phyloP scores from a whole-genome alignment of 2,113 vertebrate species.

The Scatophagus argus region DNA sequence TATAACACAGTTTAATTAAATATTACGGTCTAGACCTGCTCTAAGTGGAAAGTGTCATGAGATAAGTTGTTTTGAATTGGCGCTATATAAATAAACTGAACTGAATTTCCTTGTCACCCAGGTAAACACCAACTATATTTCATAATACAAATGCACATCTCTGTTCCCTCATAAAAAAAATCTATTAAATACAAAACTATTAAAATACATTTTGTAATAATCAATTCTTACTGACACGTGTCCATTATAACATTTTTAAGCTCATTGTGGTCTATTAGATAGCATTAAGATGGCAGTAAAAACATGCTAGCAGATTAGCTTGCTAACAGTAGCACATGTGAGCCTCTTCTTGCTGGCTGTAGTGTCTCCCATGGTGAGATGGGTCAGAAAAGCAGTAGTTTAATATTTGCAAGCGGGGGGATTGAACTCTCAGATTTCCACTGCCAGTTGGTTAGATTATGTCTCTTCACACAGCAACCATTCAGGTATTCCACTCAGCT shows the following conservation, averaged over 20 bases:
- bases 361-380: background rate
- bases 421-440: background rate
- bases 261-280: too few relatives aligned
- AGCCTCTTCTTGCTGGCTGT: background rate
- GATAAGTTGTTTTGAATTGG: too few relatives aligned
- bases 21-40: too few relatives aligned
- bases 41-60: too few relatives aligned
- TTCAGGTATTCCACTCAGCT: conserved; percentile 51
- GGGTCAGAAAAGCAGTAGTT: background rate
- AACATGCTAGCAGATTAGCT: background rate
- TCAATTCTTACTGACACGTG: background rate
- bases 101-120: background rate
- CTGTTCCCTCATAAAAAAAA: background rate
- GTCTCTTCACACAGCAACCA: conserved; percentile 5
- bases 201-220: background rate
- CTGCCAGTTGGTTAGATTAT: conserved; percentile 13
- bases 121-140: background rate
- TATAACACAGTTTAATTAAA: too few relatives aligned
- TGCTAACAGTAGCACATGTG: background rate
- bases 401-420: background rate
- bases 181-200: too few relatives aligned
- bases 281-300: background rate
- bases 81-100: too few relatives aligned
- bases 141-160: too few relatives aligned
- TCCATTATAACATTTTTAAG: too few relatives aligned